Conservation (phyloP, 2,888 invertebrate genomes). For the Pterostichus niger region DNA sequence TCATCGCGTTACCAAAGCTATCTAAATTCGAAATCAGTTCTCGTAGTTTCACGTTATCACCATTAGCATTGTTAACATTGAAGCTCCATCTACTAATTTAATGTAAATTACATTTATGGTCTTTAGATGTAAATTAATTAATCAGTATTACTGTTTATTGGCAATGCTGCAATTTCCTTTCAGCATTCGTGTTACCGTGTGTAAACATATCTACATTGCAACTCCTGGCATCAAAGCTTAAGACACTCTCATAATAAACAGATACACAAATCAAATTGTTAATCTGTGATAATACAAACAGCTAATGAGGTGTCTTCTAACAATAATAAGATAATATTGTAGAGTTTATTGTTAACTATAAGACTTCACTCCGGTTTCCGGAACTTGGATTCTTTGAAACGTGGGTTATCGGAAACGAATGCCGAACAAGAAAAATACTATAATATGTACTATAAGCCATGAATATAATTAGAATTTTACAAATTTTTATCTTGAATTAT, state of each 20-base stretch:
- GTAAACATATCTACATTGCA: background rate
- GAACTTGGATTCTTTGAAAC: too few relatives aligned
- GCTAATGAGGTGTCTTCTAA: too few relatives aligned
- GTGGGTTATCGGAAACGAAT: too few relatives aligned
- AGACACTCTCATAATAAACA: background rate
- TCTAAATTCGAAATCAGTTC: constrained; percentile 12
- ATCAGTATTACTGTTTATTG: constrained; percentile 35
- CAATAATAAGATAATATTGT: too few relatives aligned
- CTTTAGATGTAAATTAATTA: constrained; percentile 44
- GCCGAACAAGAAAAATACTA: too few relatives aligned
- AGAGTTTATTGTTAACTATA: too few relatives aligned
- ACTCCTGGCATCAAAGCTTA: background rate
- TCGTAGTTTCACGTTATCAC: background rate
- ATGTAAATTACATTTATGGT: constrained; percentile 46
- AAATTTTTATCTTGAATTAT: too few relatives aligned
- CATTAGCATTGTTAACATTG: background rate
- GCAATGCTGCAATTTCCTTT: constrained; percentile 21
- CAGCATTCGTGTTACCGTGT: background rate
- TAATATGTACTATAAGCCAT: too few relatives aligned
- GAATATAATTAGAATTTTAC: too few relatives aligned
- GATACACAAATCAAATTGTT: too few relatives aligned
- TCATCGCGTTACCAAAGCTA: background rate
- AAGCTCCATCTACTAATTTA: constrained; percentile 1
- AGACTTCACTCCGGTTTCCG: too few relatives aligned
- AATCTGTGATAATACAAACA: too few relatives aligned